A percentile compares a stretch with the other conserved stretches of the same genome.
Conservation (phyloP, 2,797 vertebrate genomes). For the Propithecus perrieri region DNA sequence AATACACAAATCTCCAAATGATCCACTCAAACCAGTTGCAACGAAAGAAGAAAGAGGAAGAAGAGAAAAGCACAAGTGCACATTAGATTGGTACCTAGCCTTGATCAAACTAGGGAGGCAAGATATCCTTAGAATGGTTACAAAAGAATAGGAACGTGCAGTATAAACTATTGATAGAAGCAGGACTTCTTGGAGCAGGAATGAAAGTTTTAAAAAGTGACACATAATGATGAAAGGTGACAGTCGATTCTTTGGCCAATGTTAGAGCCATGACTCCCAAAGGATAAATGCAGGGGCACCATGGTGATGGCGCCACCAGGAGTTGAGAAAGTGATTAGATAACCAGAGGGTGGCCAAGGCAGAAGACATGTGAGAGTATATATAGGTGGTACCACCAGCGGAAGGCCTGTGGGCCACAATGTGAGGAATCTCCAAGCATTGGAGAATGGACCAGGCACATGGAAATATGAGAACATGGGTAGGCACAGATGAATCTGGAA, state of each 20-base stretch:
- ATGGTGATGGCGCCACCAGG: accelerated
- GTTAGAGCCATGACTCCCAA: not conserved
- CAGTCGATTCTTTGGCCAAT: no score
- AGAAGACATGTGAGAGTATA: not conserved
- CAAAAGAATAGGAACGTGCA: accelerated
- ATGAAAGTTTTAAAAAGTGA: not conserved
- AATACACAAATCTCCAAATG: not conserved
- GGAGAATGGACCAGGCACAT: accelerated
- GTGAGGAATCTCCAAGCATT: accelerated
- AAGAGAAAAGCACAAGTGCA: not conserved
- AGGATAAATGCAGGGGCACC: not conserved
- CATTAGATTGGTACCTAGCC: not conserved
- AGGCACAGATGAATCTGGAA: accelerated
- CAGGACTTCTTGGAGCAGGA: not conserved
- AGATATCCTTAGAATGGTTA: not conserved
- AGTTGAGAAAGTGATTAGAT: not conserved
- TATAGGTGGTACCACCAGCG: accelerated
- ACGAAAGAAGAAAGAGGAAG: not conserved
- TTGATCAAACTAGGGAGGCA: not conserved
- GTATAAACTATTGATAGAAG: not conserved
- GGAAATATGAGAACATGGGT: not conserved
- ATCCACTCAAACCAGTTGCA: not conserved
- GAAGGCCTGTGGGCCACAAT: not conserved
- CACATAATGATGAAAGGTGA: not conserved
- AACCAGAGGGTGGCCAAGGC: not conserved